Percentiles rank a stretch among this genome's conserved stretches.
Evolutionary conservation across 2,888 invertebrate genomes (phyloP).

Genomic region (Iselma pallidipennis): DNA sequence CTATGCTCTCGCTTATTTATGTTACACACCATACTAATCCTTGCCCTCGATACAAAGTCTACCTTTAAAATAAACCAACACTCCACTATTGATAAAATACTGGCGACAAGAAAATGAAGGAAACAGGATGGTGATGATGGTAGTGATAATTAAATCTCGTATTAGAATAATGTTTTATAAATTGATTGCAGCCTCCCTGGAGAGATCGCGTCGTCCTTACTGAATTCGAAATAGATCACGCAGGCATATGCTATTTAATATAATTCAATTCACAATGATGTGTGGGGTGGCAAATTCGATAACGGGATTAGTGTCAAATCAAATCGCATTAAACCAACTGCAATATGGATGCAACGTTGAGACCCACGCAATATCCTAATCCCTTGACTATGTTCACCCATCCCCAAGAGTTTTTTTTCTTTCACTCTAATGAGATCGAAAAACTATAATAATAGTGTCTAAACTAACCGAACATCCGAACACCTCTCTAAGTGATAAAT

Average conservation of each 20-base stretch:
- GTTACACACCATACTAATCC: no score
- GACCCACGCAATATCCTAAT: constrained; percentile 29
- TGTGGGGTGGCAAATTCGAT: constrained; percentile 58
- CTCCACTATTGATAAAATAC: not conserved
- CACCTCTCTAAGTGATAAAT: not conserved
- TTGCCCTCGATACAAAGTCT: no score
- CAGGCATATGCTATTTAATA: constrained; percentile 58
- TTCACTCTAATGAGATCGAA: no score
- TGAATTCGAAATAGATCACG: constrained; percentile 45
- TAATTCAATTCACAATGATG: constrained; percentile 56
- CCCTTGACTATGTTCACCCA: not conserved
- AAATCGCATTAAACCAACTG: constrained; percentile 57
- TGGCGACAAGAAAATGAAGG: not conserved
- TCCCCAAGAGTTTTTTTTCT: not conserved
- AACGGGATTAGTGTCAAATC: constrained; percentile 60
- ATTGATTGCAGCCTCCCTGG: constrained; percentile 39
- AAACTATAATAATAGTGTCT: no score
- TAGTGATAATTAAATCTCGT: constrained; percentile 1
- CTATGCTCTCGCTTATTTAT: not conserved
- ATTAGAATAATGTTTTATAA: constrained; percentile 43
- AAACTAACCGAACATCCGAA: not conserved
- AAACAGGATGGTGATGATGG: not conserved
- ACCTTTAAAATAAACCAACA: constrained; percentile 1
- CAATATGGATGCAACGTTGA: constrained; percentile 51
- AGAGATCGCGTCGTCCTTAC: constrained; percentile 32